Evolutionary conservation across 2,888 invertebrate genomes (phyloP), one percentile per base, ranked within the genome.

Genomic region (Cybosia mesomella): DNA sequence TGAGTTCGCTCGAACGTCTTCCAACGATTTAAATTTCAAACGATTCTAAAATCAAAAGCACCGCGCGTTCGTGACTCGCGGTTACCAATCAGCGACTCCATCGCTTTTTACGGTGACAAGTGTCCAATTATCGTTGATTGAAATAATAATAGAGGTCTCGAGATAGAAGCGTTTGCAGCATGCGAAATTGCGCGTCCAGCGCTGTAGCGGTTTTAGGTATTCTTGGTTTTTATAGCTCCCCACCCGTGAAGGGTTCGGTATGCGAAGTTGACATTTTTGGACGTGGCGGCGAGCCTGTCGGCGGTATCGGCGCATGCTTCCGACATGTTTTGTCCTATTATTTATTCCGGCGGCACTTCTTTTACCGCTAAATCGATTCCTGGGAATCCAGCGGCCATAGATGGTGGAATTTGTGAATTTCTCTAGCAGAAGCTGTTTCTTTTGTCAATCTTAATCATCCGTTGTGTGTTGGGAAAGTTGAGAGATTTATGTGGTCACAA

Each of bases 41-140:
- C 80, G 81, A 80, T 73, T 74, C 74, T 79, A 81, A 85, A 85
- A 80, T 89, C 88, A 90, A 90, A 89, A 82, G 87, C 83, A 67
- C 88, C 88, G 89, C 88, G 75, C 76, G 82, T 75, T 83, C 88
- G 86, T 85, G 86, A 85, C 85, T 86, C 79, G 83, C 82, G 78
- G 83, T 77, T 79, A 84, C 85, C 83, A 83, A 84, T 82, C 85
- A 83, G 85, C 79, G 83, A 79, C 75, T 80, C 83, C 83, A 81
- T 81, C 82, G 85, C 89, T 91, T 90, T 90, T 91, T 90, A 90
- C 85, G 84, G 88, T 85, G 90, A 92, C 91, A 89, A 91, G 88
- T 91, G 90, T 91, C 92, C 93, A 92, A 93, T 92, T 93, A 93
- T 89, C 87, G 87, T 83, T 88, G 91, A 93, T 92, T 91, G 92